Conservation (phyloP, 2,888 invertebrate species). For the Taphrorychus bicolor region DNA sequence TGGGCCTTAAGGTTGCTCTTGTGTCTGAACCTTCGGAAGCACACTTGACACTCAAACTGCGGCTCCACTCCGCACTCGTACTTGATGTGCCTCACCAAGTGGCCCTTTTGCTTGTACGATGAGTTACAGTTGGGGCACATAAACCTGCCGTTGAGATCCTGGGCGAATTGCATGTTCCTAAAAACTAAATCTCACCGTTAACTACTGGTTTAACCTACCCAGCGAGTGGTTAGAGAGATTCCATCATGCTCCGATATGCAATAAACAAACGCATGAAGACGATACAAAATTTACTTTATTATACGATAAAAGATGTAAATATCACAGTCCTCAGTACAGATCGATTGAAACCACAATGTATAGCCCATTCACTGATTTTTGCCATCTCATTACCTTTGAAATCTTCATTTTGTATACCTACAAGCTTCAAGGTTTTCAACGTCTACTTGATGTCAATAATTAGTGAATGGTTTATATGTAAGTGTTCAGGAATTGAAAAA, state of each 20-base stretch:
- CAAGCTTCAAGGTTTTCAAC: no score
- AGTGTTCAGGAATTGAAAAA: background rate
- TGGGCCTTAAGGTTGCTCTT: constrained; percentile 62
- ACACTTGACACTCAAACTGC: constrained; percentile 61
- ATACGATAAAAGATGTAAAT: background rate
- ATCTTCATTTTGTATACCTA: no score
- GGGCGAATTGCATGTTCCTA: constrained; percentile 50
- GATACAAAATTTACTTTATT: background rate
- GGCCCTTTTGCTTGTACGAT: constrained; percentile 52
- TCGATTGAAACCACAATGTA: no score
- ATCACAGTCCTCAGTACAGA: no score
- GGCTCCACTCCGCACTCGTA: constrained; percentile 56
- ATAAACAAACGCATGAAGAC: background rate
- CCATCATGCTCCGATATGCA: background rate
- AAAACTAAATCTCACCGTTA: constrained; percentile 43
- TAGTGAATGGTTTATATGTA: no score
- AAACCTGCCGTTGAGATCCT: constrained; percentile 48
- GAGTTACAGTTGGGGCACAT: constrained; percentile 50
- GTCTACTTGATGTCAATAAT: no score
- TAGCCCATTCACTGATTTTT: no score
- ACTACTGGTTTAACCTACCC: background rate
- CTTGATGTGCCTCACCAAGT: constrained; percentile 51
- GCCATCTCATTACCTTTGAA: no score
- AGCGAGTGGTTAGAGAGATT: background rate
- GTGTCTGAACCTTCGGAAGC: constrained; percentile 54